These are phyloP conservation scores for Discoglossus pictus DNA, from an alignment of 2,797 vertebrate genomes.

Conservation along the genomic window DNA sequence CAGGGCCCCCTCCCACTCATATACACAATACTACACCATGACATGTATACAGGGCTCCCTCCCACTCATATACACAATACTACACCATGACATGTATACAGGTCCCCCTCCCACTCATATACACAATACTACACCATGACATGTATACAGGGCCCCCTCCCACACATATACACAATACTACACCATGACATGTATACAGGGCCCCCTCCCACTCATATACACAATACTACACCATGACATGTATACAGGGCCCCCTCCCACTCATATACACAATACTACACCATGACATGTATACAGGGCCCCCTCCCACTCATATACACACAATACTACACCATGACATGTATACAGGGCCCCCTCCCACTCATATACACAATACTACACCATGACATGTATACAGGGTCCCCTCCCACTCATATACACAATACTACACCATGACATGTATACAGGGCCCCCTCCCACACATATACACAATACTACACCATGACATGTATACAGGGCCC, in stretches of 20 bases:
- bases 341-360: constrained; percentile 74
- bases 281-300: neutral
- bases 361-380: constrained; percentile 39
- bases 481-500: constrained; percentile 61
- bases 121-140: neutral
- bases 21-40: neutral
- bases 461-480: neutral
- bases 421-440: neutral
- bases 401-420: too few species aligned
- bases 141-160: constrained; percentile 65
- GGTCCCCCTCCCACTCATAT: constrained; percentile 81
- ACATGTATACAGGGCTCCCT: constrained; percentile 1
- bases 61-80: too few species aligned
- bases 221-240: neutral
- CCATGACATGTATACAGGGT: neutral
- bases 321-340: neutral
- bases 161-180: neutral
- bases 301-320: too few species aligned
- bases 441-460: constrained; percentile 71
- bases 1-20: constrained; percentile 78
- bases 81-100: neutral
- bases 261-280: constrained; percentile 39
- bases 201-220: constrained; percentile 80
- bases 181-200: constrained; percentile 22
- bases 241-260: constrained; percentile 74